Evolutionary conservation across 1,140 invertebrate genomes (phyloP), one percentile per base, ranked within the genome.

Genomic region (Papilio xuthus): DNA sequence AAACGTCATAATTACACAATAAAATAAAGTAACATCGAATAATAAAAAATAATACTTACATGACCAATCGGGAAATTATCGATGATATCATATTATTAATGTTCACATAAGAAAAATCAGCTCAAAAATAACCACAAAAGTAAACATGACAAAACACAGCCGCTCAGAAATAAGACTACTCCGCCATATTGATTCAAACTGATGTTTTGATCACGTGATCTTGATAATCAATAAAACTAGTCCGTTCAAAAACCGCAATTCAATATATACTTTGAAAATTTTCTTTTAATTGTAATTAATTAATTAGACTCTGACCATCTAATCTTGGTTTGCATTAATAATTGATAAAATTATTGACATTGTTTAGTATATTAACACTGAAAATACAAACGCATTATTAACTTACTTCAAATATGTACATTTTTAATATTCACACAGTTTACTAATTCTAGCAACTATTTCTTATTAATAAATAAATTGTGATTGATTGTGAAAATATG

Each of bases 11-110:
- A 37, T 41, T 53, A 26, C 41, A 32, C 32, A 76, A 76, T 63
- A 41, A 42, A 9, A 15, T 76, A 37, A 63, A 75, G 23, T 67
- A 60, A 67, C 28, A 50, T 69, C 79, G 50, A 82, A 41, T 76
- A 78, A 83, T 79, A 82, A 83, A 70, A 69, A 72, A 81, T 12
- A 81, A 88, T 95, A 96, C 96, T 96, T 94, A 97, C 96, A 97
- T 97, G 81, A 97, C 95, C 85, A 97, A 88, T 84, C 96, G 95
- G 81, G 96, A 97, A 86, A 97, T 94, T 82, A 97, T 95, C 79
- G 96, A 96, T 77, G 96, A 96, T 95, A 97, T 96, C 96, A 97
- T 97, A 92, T 94, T 97, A 92, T 94, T 95, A 92, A 89, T 82
- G 81, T 73, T 89, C 85, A 89, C 89, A 91, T 88, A 89, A 80